A percentile compares a stretch with the other conserved stretches of the same genome.
These are phyloP conservation scores for Himalopsyche kuldschensis DNA, from an alignment of 2,888 invertebrate species.

Conservation along the genomic window DNA sequence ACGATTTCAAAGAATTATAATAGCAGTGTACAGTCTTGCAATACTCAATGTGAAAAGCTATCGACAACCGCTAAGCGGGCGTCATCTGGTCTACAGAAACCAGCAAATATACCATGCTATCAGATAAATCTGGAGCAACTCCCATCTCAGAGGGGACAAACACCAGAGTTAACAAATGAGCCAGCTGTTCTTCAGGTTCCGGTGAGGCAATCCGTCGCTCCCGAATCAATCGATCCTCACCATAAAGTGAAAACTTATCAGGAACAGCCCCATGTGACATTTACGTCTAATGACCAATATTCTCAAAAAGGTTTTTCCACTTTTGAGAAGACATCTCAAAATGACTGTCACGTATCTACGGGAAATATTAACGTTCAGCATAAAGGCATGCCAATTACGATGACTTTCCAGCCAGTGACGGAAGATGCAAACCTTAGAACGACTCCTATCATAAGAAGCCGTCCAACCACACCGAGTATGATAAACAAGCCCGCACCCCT, in stretches of 20 bases:
- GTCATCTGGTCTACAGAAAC: conserved; percentile 63
- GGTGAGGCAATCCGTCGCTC: conserved; percentile 48
- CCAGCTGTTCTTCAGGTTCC: conserved; percentile 53
- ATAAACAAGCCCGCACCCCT: conserved; percentile 75
- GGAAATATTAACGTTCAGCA: conserved; percentile 50
- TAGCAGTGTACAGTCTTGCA: background rate
- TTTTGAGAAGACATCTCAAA: conserved; percentile 38
- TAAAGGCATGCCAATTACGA: conserved; percentile 58
- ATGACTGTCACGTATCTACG: conserved; percentile 42
- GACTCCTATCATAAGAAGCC: conserved; percentile 57
- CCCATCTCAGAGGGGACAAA: conserved; percentile 61
- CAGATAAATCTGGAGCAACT: conserved; percentile 65
- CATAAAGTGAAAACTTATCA: conserved; percentile 40
- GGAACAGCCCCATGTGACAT: background rate
- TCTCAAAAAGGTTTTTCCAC: background rate
- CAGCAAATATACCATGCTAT: conserved; percentile 66
- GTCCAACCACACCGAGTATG: conserved; percentile 70
- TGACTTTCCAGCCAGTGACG: conserved; percentile 67
- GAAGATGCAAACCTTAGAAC: conserved; percentile 59
- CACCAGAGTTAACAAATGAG: conserved; percentile 58
- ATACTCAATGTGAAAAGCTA: conserved; percentile 44
- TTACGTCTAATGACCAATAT: background rate
- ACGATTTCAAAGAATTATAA: background rate
- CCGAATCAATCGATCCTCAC: conserved; percentile 50
- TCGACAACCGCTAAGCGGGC: conserved; percentile 49